Base-by-base conservation (phyloP, 2,888 invertebrate species). In the Kryphioiulus occultus region DNA sequence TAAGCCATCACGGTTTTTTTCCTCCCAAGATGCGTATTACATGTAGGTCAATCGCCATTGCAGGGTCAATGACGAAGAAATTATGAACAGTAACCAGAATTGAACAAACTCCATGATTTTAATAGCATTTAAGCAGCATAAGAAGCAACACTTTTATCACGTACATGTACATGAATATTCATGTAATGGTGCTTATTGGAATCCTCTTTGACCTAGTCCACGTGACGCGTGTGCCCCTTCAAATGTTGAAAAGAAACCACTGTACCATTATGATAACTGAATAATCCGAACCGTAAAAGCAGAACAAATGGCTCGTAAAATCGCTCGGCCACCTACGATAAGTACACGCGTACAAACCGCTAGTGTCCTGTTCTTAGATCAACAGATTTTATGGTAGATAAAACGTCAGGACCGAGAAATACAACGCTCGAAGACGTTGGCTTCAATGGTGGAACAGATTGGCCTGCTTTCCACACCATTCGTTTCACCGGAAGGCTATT, bases 361-460 rank as follows among this genome's bases (percentile, higher is more conserved):
- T 68, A 68, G 68, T 68, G 68, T 68, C 68, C 68, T 26, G 68
- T 68, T 68, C 68, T 68, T 68, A 68, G 68, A 68, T 68, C 68
- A 68, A 68, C 68, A 68, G 68, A 68, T 68, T 68, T 68, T 68
- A 68, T 68, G 26, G 68, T 26, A 68, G 68, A 68, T 68, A 68
- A 68, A 68, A 68, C 19, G 26, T 26, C 26, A 68, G 22, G 10
- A 26, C 12, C 68, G 68, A 68, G 26, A 22, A 26, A 7, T 26
- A 68, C 26, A 22, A 68, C 26, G 26, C 68, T 26, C 19, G 26
- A 68, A 26, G 68, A 26, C 22, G 26, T 26, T 68, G 68, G 68
- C 68, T 68, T 68, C 68, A 68, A 26, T 68, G 68, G 19, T 22
- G 26, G 68, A 68, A 68, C 26, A 68, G 68, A 22, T 68, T 68